Percentiles rank a stretch among this genome's conserved stretches.
Evolutionary conservation across 2,113 vertebrate species (phyloP).

Genomic region (Tragelaphus buxtoni): DNA sequence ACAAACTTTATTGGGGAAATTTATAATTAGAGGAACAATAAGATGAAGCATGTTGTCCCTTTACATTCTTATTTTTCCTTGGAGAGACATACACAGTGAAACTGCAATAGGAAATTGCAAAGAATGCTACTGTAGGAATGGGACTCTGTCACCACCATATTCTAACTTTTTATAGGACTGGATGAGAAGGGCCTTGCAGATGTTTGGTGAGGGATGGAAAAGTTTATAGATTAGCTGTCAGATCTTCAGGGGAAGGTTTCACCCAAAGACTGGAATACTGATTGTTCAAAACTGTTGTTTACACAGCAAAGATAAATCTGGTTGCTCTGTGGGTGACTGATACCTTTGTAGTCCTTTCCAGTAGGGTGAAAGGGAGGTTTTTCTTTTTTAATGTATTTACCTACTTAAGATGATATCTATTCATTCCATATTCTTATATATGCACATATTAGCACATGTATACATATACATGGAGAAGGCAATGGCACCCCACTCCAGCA

Average conservation of each 20-base stretch:
- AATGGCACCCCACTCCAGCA: no score
- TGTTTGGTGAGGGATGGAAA: background rate
- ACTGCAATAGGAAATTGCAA: background rate
- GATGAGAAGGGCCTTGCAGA: background rate
- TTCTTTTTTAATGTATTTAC: background rate
- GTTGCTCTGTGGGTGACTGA: background rate
- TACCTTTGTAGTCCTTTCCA: background rate
- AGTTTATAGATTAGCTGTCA: background rate
- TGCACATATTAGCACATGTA: background rate
- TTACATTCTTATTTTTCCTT: background rate
- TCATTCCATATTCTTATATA: background rate
- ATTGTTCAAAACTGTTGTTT: background rate
- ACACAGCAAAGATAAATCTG: background rate
- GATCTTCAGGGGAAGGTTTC: background rate
- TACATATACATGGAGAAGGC: background rate
- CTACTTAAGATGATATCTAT: background rate
- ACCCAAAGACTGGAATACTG: background rate
- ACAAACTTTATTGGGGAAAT: background rate
- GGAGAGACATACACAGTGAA: background rate
- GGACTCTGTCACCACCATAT: background rate
- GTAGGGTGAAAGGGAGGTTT: background rate
- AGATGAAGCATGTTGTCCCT: background rate
- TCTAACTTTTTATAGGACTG: background rate
- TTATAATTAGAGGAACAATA: background rate
- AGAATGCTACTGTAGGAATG: background rate